Evolutionary conservation across 2,797 vertebrate genomes (phyloP).

Genomic region (Acanthurus tractus): DNA sequence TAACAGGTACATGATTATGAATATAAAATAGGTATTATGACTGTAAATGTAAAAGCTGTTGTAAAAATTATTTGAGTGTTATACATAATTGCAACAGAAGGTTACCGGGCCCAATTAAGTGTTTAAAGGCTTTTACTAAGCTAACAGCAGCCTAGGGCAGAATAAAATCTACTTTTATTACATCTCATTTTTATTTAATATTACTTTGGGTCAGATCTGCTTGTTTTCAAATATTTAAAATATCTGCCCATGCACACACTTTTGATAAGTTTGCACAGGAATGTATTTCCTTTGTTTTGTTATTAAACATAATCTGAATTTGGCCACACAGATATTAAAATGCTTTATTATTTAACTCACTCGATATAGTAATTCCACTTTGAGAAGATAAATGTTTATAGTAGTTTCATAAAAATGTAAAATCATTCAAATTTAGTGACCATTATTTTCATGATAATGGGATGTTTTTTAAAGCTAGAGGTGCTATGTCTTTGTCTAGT

Average conservation of each 20-base stretch:
- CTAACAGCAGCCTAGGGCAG: constrained; percentile 18
- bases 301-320: constrained; percentile 3
- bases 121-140: constrained; percentile 8
- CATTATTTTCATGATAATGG: constrained; percentile 15
- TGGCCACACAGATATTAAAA: constrained; percentile 1
- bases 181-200: constrained; percentile 15
- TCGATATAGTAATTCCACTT: constrained; percentile 12
- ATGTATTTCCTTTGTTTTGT: constrained; percentile 10
- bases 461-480: neutral
- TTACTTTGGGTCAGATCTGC: neutral
- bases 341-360: neutral
- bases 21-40: constrained; percentile 11
- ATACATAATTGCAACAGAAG: neutral
- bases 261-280: neutral
- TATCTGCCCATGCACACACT: neutral
- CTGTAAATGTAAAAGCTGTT: neutral
- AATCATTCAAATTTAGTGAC: constrained; percentile 17
- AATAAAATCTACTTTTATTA: constrained; percentile 24
- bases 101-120: constrained; percentile 7
- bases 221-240: constrained; percentile 2
- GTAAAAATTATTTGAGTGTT: neutral
- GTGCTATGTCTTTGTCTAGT: constrained; percentile 23
- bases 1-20: neutral
- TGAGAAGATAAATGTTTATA: constrained; percentile 17
- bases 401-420: constrained; percentile 30